Evolutionary conservation across 2,888 invertebrate genomes (phyloP), one percentile per base, ranked within the genome.

Genomic region (Carabus problematicus): DNA sequence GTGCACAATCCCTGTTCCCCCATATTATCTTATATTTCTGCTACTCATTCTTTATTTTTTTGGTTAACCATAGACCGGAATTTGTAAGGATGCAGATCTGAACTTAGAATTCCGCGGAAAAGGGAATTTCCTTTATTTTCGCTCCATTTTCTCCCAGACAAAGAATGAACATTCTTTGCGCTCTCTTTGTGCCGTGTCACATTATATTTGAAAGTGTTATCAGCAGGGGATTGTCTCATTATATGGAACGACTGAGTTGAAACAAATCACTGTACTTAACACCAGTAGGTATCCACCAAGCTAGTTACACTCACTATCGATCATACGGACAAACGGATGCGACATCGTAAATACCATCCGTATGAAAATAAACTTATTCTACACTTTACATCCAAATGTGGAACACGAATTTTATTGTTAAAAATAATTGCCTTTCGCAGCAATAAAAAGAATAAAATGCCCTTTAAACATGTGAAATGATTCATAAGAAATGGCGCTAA

Each of bases 221-320:
- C 72, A 71, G 64, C 71, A 70, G 73, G 74, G 73, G 73, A 73
- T 72, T 74, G 74, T 73, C 71, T 73, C 75, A 74, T 75, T 75
- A 74, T 74, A 72, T 74, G 70, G 72, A 73, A 72, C 74, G 72
- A 72, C 71, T 64, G 72, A 72, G 73, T 70, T 72, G 74, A 74
- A 74, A 74, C 73, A 75, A 75, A 75, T 74, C 73, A 64, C 64
- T 45, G 55, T 52, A 55, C 64, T 64, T 64, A 64, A 41, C 64
- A 64, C 40, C 41, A 54, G 6, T 14, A 54, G 6, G 29, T 29
- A 2, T 52, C 19, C 52, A 52, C 18, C 52, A 29, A 16, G 12
- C 40, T 40, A 1, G 39, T 12, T 39, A 14, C 39, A 41, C 39
- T 56, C 40, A 29, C 29, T 12, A 2, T 45, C 45, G 45, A 12